A percentile compares a stretch with the other conserved stretches of the same genome.
These are phyloP conservation scores for Gorsachius magnificus DNA, from an alignment of 2,797 vertebrate species.

Conservation along the genomic window DNA sequence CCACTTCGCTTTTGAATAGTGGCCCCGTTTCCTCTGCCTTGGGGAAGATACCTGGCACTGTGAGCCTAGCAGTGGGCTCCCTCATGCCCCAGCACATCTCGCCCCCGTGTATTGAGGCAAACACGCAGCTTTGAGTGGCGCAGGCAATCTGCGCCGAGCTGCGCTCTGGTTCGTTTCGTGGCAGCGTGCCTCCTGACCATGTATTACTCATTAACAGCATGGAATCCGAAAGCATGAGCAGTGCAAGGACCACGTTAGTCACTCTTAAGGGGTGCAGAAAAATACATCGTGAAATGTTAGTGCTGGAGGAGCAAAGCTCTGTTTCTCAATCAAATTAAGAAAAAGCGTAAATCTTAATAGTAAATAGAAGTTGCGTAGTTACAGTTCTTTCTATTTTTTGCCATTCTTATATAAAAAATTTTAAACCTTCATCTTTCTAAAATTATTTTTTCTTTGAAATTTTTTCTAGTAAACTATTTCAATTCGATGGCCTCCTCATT, in stretches of 20 bases:
- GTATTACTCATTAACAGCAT: background rate
- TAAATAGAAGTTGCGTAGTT: background rate
- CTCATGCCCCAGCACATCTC: background rate
- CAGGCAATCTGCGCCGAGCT: background rate
- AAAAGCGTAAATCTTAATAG: background rate
- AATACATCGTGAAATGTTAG: background rate
- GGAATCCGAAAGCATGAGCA: background rate
- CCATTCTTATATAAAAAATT: background rate
- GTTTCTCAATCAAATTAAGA: background rate
- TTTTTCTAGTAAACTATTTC: background rate
- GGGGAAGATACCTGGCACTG: background rate
- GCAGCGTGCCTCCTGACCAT: background rate
- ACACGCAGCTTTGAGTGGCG: fast-evolving
- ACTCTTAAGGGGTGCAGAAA: background rate
- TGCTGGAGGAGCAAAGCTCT: background rate
- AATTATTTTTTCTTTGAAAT: background rate
- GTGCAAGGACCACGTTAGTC: background rate
- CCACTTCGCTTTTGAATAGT: background rate
- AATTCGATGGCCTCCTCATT: background rate
- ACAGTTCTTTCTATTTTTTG: background rate
- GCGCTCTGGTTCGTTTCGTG: fast-evolving
- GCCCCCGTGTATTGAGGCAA: fast-evolving
- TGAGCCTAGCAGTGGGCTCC: background rate
- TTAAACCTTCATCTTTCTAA: background rate
- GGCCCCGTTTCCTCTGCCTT: background rate